These are phyloP conservation scores for Cynodonichthys magdalenae DNA, from an alignment of 2,797 vertebrate genomes.

Conservation along the genomic window DNA sequence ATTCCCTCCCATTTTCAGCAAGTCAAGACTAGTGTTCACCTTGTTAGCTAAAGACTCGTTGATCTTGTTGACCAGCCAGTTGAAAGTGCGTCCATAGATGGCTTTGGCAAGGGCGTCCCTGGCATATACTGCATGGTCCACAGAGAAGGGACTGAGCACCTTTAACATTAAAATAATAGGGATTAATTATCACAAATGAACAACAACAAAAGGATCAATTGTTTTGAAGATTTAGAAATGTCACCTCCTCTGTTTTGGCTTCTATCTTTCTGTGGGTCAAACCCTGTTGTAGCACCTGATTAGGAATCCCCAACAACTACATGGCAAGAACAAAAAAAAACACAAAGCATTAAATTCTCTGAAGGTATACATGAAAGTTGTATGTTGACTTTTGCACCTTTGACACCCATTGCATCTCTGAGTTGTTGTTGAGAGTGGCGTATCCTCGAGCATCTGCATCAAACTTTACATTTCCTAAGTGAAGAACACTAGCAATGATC, in stretches of 20 bases:
- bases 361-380: background rate
- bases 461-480: slow-evolving; percentile 91
- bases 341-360: background rate
- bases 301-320: slow-evolving; percentile 88
- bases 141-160: slow-evolving; percentile 89
- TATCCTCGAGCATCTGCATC: slow-evolving; percentile 84
- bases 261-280: slow-evolving; percentile 94
- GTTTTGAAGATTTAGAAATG: background rate
- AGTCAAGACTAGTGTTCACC: slow-evolving; percentile 64
- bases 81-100: slow-evolving; percentile 91
- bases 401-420: slow-evolving; percentile 90
- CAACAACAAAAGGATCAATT: background rate
- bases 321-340: slow-evolving; percentile 6
- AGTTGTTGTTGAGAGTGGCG: slow-evolving; percentile 80
- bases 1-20: no score
- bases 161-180: slow-evolving; percentile 51
- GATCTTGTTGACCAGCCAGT: slow-evolving; percentile 94
- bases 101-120: slow-evolving; percentile 93
- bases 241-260: slow-evolving; percentile 92
- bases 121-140: slow-evolving; percentile 88
- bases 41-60: slow-evolving; percentile 90
- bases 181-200: background rate
- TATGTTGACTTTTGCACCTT: slow-evolving; percentile 79
- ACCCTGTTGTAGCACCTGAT: slow-evolving; percentile 87
- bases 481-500: slow-evolving; percentile 91